These are phyloP conservation scores for Melanogrammus aeglefinus DNA, from an alignment of 2,797 vertebrate species.

Conservation along the genomic window DNA sequence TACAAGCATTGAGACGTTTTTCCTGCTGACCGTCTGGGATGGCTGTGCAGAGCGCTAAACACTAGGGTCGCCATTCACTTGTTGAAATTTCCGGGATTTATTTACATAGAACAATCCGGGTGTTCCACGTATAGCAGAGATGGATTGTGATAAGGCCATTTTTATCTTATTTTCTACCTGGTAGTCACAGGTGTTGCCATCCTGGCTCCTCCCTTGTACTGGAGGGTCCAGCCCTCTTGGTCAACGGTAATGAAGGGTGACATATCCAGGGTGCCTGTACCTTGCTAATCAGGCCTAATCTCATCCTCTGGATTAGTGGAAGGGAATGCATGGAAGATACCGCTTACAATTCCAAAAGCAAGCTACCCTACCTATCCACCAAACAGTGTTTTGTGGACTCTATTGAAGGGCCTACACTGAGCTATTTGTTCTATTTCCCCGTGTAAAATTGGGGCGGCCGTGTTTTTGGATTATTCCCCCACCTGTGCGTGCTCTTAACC, in stretches of 20 bases:
- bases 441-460: neutral
- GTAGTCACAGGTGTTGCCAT: conserved; percentile 20
- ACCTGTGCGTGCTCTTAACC: conserved; percentile 19
- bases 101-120: too few species aligned
- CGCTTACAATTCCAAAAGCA: conserved; percentile 40
- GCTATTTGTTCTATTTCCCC: conserved; percentile 3
- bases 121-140: conserved; percentile 5
- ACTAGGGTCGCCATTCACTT: too few species aligned
- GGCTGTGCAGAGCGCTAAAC: too few species aligned
- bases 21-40: too few species aligned
- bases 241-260: conserved; percentile 60
- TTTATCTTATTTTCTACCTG: conserved; percentile 20
- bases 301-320: conserved; percentile 72
- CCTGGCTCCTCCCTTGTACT: conserved; percentile 28
- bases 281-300: conserved; percentile 82
- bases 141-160: conserved; percentile 4
- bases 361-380: conserved; percentile 28
- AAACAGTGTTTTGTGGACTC: conserved; percentile 14
- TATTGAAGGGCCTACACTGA: conserved; percentile 11
- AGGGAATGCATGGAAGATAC: conserved; percentile 54
- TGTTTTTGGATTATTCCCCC: conserved; percentile 1
- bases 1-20: too few species aligned
- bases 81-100: too few species aligned
- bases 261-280: conserved; percentile 73
- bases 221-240: conserved; percentile 27